Percentiles rank a stretch among this genome's conserved stretches.
Evolutionary conservation across 2,797 vertebrate species (phyloP).

Genomic region (Chloroceryle inda): DNA sequence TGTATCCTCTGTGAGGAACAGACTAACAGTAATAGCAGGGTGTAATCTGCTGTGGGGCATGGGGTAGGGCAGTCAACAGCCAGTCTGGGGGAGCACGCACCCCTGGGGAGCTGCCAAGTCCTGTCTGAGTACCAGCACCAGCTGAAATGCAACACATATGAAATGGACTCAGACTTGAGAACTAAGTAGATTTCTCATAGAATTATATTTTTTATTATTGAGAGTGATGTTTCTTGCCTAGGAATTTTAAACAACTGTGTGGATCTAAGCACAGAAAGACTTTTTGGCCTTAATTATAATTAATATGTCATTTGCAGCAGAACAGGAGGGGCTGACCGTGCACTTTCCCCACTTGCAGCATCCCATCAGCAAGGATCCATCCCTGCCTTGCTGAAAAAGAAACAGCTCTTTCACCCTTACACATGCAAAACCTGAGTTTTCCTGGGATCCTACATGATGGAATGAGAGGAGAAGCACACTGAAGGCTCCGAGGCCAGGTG

Average conservation of each 20-base stretch:
- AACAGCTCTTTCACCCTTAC: not conserved
- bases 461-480: not conserved
- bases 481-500: not conserved
- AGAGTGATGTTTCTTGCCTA: not conserved
- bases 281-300: not conserved
- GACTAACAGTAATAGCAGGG: accelerated
- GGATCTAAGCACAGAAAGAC: not conserved
- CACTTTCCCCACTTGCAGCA: not conserved
- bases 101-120: accelerated
- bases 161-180: not conserved
- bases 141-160: not conserved
- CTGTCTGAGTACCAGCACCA: not conserved
- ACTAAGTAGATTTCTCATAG: not conserved
- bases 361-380: not conserved
- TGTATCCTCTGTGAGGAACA: not conserved
- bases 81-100: not conserved
- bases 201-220: not conserved
- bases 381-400: not conserved
- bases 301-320: not conserved
- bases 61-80: not conserved
- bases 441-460: not conserved
- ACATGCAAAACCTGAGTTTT: not conserved
- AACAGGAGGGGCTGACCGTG: not conserved
- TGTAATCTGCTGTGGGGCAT: not conserved
- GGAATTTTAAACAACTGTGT: not conserved